Conservation (phyloP, 2,888 invertebrate species). For the Candidula unifasciata region DNA sequence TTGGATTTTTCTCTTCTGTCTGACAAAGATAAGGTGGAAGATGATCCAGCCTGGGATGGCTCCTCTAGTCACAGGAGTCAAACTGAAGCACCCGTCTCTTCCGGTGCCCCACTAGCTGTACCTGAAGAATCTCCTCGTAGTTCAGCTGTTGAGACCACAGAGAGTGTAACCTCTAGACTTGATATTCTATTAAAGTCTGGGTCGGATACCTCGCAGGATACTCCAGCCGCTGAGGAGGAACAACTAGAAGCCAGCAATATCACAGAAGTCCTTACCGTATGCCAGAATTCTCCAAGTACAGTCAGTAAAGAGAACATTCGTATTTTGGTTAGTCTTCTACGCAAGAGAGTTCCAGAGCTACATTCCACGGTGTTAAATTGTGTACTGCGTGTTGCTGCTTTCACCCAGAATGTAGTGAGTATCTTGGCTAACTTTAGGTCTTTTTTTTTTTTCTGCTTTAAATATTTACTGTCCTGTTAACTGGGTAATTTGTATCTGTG, state of each 20-base stretch:
- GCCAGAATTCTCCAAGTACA: constrained; percentile 43
- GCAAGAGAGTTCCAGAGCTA: constrained; percentile 79
- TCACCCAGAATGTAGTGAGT: constrained; percentile 80
- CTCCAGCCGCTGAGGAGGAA: not conserved
- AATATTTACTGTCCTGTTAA: too few relatives aligned
- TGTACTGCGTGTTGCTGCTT: constrained; percentile 80
- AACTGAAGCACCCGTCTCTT: not conserved
- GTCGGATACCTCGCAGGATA: not conserved
- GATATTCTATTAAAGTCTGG: not conserved
- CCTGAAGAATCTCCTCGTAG: not conserved
- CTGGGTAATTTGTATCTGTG: too few relatives aligned
- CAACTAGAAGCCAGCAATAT: not conserved
- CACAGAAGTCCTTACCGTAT: constrained; percentile 28
- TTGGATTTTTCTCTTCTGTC: not conserved
- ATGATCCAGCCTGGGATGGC: too few relatives aligned
- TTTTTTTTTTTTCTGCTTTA: not conserved
- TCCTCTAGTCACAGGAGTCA: not conserved
- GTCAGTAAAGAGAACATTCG: constrained; percentile 38
- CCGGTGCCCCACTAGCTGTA: not conserved
- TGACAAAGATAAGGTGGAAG: not conserved
- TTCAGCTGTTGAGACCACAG: not conserved
- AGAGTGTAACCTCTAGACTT: not conserved
- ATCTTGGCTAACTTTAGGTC: not conserved
- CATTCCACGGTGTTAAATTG: constrained; percentile 80
- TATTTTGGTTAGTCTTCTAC: constrained; percentile 75